phyloP scores from a whole-genome alignment of 2,113 vertebrate genomes.

The Mormyrus lacerda region DNA sequence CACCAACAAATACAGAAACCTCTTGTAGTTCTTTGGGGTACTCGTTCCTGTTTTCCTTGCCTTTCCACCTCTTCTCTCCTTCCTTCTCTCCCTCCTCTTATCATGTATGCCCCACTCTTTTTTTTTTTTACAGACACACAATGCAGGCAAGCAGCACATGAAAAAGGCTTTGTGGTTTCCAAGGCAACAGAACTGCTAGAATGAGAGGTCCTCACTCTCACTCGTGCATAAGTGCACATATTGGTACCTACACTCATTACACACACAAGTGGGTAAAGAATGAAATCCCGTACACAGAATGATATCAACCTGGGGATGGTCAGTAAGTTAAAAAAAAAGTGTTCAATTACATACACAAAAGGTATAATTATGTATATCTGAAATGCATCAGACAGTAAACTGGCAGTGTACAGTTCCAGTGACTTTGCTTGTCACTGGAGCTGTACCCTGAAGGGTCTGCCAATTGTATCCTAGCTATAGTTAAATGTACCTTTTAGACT shows the following conservation, averaged over 20 bases:
- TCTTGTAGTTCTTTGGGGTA: neutral
- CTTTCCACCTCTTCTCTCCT: neutral
- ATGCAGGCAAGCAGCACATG: slow-evolving; percentile 15
- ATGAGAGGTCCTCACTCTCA: neutral
- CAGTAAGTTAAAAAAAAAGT: neutral
- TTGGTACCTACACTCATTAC: neutral
- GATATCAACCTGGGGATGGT: neutral
- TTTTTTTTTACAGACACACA: slow-evolving; percentile 11
- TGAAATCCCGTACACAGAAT: neutral
- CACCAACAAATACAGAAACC: neutral
- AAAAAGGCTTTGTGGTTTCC: slow-evolving; percentile 24
- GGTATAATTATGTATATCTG: neutral
- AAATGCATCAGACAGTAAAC: neutral
- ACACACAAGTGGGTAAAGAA: neutral
- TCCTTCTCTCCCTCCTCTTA: neutral
- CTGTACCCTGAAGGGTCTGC: neutral
- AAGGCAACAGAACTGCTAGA: slow-evolving; percentile 17
- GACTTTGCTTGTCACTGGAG: neutral
- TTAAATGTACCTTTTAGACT: neutral
- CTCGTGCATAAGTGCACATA: neutral
- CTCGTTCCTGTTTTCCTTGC: neutral
- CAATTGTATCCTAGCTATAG: neutral
- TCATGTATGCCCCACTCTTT: neutral
- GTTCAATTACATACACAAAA: neutral
- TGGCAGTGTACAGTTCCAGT: neutral